These are phyloP conservation scores for Coreius guichenoti DNA, from an alignment of 2,797 vertebrate species.

Conservation along the genomic window DNA sequence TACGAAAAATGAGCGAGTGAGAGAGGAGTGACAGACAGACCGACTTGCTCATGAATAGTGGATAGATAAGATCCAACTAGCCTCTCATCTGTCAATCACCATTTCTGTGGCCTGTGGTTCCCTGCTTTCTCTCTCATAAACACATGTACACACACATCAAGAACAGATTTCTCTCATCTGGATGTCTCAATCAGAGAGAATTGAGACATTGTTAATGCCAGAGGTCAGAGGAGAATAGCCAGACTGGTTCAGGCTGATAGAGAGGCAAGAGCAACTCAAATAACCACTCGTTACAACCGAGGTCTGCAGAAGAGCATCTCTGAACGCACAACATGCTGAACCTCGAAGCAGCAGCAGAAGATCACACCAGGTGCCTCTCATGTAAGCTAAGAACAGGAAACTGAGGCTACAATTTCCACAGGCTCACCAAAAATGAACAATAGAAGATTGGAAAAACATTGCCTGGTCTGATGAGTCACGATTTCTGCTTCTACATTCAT, in stretches of 20 bases:
- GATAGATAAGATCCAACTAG: slow-evolving; percentile 13
- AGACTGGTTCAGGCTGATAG: slow-evolving; percentile 26
- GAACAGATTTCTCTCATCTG: background rate
- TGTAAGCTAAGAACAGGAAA: background rate
- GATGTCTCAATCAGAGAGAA: background rate
- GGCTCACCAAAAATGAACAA: background rate
- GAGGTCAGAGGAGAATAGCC: slow-evolving; percentile 53
- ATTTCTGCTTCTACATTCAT: background rate
- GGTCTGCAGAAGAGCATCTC: background rate
- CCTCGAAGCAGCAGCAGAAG: background rate
- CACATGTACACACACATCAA: background rate
- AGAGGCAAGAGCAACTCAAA: too few relatives aligned
- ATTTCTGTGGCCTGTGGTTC: background rate
- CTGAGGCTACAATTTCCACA: too few relatives aligned
- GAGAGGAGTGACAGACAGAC: background rate
- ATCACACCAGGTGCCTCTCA: background rate
- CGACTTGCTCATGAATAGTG: slow-evolving; percentile 36
- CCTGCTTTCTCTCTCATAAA: background rate
- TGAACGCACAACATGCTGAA: background rate
- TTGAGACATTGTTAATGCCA: slow-evolving; percentile 50
- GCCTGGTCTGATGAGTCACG: background rate
- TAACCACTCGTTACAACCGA: background rate
- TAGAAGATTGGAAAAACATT: background rate
- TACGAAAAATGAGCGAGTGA: background rate
- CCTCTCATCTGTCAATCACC: slow-evolving; percentile 8